Evolutionary conservation across 92 coral and sea anemone species (phyloP), one percentile per base, ranked within the genome.

Genomic region (Chrysogorgia sp.): DNA sequence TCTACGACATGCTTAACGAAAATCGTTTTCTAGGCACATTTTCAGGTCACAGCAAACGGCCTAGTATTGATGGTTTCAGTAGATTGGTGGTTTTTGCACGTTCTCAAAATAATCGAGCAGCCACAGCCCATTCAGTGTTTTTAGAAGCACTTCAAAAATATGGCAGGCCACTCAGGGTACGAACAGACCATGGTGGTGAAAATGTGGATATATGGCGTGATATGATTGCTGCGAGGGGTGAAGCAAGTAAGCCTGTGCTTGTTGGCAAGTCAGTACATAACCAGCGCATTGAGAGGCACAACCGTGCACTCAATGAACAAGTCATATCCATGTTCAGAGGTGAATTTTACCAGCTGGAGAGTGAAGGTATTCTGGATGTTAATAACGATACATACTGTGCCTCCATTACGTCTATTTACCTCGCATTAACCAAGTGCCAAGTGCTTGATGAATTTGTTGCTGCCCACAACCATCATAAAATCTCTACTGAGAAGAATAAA

Each of bases 41-140:
- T n/a, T n/a, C n/a, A n/a, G n/a, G n/a, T n/a, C n/a, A n/a, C n/a
- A n/a, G n/a, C n/a, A n/a, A n/a, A n/a, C n/a, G n/a, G n/a, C 84
- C 45, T 66, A 84, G 79, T 47, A 84, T 84, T 35, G 88, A 85
- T 80, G 85, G 88, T 20, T 85, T 80, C 37, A 85, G 88, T 79
- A 63, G 85, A 59, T 66, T 85, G 21, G 69, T 80, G 45, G 72
- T 75, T 31, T 83, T 76, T 67, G 10, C 52, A 56, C 63, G 82
- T 23, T 62, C 69, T 26, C 33, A 57, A 59, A 83, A 79, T 70
- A 84, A 78, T 62, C 48, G 58, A 32, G 75, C 88, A 49, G 67
- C 61, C 20, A 85, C 88, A 3, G 85, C 80, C 19, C 43, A 49
- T 49, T 13, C 55, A 30, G 67, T 60, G 45, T 85, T 80, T 55